Conservation (phyloP, 2,888 invertebrate genomes). For the Sturmia bella region DNA sequence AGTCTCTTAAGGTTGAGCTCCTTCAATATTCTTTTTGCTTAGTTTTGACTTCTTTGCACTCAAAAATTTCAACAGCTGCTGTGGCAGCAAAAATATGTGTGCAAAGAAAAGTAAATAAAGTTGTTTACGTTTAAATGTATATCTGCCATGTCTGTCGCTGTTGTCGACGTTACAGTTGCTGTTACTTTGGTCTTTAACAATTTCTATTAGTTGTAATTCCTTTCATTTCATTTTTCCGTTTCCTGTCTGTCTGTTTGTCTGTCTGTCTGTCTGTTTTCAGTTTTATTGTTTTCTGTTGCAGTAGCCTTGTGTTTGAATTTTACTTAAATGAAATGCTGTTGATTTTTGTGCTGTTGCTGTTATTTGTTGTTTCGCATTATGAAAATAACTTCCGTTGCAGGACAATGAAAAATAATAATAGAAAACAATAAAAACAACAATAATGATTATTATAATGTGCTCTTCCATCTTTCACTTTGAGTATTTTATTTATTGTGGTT, state of each 20-base stretch:
- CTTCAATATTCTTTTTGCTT: constrained; percentile 28
- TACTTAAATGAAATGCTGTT: constrained; percentile 12
- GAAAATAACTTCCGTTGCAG: constrained; percentile 66
- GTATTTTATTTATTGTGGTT: constrained; percentile 6
- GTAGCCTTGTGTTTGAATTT: constrained; percentile 20
- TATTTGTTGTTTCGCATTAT: constrained; percentile 52
- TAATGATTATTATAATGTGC: constrained; percentile 30
- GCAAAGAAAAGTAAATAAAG: not conserved
- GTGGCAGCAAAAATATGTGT: constrained; percentile 1
- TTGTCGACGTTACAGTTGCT: constrained; percentile 10
- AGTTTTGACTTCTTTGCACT: constrained; percentile 31
- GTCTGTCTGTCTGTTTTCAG: constrained; percentile 54
- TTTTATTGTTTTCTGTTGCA: constrained; percentile 9
- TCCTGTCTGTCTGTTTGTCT: constrained; percentile 66
- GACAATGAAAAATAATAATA: constrained; percentile 53
- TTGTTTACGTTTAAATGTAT: constrained; percentile 14
- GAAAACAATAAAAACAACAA: constrained; percentile 28
- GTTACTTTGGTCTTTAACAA: constrained; percentile 43
- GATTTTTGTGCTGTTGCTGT: constrained; percentile 1
- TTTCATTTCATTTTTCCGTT: constrained; percentile 66
- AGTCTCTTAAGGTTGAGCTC: not conserved
- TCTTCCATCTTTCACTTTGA: constrained; percentile 29
- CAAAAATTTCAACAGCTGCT: constrained; percentile 27
- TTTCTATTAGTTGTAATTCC: constrained; percentile 48
- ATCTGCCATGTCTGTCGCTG: constrained; percentile 1